Percentiles rank a stretch among this genome's conserved stretches.
phyloP scores from a whole-genome alignment of 2,113 vertebrate species.

The Embiotoca jacksoni region DNA sequence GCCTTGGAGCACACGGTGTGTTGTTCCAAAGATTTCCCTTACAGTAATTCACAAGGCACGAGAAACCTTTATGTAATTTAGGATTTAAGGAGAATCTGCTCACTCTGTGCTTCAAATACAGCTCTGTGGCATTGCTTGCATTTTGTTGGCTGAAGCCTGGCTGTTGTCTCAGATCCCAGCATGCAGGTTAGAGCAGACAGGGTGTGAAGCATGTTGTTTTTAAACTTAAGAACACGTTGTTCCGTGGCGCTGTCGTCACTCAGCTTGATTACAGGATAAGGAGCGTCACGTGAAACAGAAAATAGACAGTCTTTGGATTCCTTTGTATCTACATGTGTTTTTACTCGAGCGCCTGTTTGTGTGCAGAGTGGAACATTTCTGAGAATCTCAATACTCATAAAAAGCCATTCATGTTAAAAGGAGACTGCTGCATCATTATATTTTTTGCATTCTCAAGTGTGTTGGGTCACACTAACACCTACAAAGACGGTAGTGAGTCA shows the following conservation, averaged over 20 bases:
- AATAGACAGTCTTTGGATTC: constrained; percentile 5
- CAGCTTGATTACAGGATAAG: constrained; percentile 1
- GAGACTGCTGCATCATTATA: constrained; percentile 21
- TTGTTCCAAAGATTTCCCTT: constrained; percentile 36
- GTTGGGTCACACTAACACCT: constrained; percentile 24
- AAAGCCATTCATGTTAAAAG: not conserved
- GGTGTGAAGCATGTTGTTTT: not conserved
- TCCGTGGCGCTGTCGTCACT: not conserved
- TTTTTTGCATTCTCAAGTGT: constrained; percentile 30
- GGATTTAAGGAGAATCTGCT: not conserved
- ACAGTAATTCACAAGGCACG: constrained; percentile 4
- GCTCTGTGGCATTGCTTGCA: too few species aligned
- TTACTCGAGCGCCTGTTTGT: not conserved
- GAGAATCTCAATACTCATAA: not conserved
- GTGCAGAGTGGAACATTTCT: constrained; percentile 16
- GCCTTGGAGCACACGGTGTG: constrained; percentile 30
- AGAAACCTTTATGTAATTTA: not conserved
- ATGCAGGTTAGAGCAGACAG: not conserved
- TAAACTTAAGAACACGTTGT: constrained; percentile 11
- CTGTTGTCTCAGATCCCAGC: not conserved
- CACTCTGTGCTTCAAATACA: not conserved
- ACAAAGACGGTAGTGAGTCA: constrained; percentile 51
- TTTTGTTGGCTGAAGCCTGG: not conserved
- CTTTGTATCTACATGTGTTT: not conserved
- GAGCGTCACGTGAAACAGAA: not conserved